Evolutionary conservation across 1,140 invertebrate genomes (phyloP).

Genomic region (Drosophila lacertosa): DNA sequence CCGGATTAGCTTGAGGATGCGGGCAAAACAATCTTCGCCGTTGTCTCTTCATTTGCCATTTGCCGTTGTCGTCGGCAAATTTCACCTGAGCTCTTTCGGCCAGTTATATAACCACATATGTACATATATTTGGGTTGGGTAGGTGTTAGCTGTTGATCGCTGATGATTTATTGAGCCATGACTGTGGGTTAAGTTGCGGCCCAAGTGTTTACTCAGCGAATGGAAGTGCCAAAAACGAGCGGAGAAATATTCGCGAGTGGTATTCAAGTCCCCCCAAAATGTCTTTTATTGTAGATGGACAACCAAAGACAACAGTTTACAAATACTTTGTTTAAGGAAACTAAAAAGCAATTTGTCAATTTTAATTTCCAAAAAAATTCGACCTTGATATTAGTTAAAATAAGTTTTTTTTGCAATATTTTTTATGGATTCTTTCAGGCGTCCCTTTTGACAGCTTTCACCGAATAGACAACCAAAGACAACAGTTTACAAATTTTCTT

Average conservation of each 20-base stretch:
- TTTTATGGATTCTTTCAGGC: too few relatives aligned
- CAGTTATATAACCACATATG: conserved; percentile 54
- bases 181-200: conserved; percentile 71
- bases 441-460: too few relatives aligned
- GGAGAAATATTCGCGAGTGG: conserved; percentile 5
- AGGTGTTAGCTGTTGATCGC: conserved; percentile 64
- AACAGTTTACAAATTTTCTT: too few relatives aligned
- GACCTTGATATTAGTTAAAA: conserved; percentile 2
- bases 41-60: conserved; percentile 45
- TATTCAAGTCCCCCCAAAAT: conserved; percentile 2
- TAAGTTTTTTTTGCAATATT: too few relatives aligned
- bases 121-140: conserved; percentile 70
- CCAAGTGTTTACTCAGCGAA: conserved; percentile 64
- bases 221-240: conserved; percentile 54
- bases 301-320: too few relatives aligned
- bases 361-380: too few relatives aligned
- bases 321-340: too few relatives aligned
- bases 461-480: background rate
- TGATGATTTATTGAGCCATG: conserved; percentile 76
- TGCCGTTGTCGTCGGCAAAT: conserved; percentile 34
- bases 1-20: conserved; percentile 82
- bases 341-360: too few relatives aligned
- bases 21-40: conserved; percentile 52
- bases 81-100: conserved; percentile 54
- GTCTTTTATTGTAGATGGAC: too few relatives aligned